A percentile compares a stretch with the other conserved stretches of the same genome.
Conservation (phyloP, 2,888 invertebrate species). For the Ligdia adustata region DNA sequence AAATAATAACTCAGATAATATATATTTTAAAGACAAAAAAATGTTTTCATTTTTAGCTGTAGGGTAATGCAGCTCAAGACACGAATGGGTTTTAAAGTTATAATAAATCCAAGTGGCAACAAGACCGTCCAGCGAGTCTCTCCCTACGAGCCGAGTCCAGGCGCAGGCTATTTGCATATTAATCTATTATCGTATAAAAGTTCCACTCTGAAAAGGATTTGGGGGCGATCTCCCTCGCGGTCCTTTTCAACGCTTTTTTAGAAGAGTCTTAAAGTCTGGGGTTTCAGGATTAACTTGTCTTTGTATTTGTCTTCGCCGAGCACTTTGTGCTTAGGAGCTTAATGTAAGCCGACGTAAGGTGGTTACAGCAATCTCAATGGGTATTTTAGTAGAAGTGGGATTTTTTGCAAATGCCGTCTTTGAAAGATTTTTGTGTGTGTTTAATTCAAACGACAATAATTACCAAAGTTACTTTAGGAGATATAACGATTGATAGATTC, state of each 20-base stretch:
- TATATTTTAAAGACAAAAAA: too few relatives aligned
- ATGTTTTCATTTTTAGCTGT: too few relatives aligned
- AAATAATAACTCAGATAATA: too few relatives aligned
- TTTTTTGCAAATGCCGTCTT: too few relatives aligned
- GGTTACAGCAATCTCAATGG: too few relatives aligned
- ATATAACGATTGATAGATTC: too few relatives aligned
- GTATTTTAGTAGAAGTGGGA: too few relatives aligned
- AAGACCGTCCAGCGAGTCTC: background rate
- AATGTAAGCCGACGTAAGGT: too few relatives aligned
- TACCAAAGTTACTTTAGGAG: too few relatives aligned
- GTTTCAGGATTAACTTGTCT: slow-evolving; percentile 18
- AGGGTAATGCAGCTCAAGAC: too few relatives aligned
- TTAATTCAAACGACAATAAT: too few relatives aligned
- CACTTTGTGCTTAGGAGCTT: slow-evolving; percentile 8
- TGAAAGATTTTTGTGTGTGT: too few relatives aligned
- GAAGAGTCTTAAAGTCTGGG: slow-evolving; percentile 7
- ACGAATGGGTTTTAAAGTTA: background rate
- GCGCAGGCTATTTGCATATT: slow-evolving; percentile 39
- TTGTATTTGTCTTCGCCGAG: slow-evolving; percentile 11
- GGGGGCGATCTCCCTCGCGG: slow-evolving; percentile 22
- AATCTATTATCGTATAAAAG: slow-evolving; percentile 38
- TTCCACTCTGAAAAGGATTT: slow-evolving; percentile 26
- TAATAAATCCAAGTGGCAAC: background rate
- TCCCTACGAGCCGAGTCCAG: slow-evolving; percentile 3
- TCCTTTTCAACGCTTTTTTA: slow-evolving; percentile 24